Percentiles rank a stretch among this genome's conserved stretches.
Conservation (phyloP, 2,797 vertebrate genomes). For the Prionace glauca region DNA sequence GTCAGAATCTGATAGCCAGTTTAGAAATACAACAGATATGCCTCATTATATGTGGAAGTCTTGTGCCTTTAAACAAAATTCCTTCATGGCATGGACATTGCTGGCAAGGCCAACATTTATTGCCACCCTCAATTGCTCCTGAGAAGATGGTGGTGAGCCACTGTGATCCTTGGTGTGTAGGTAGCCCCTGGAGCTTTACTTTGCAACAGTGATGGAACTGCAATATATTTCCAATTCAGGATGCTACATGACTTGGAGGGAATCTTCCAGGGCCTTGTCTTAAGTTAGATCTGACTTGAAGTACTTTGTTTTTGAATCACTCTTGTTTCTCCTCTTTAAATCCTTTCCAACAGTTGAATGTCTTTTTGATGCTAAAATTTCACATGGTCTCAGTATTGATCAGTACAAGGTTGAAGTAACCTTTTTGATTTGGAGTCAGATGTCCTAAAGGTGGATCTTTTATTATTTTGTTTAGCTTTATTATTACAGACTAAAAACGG, state of each 20-base stretch:
- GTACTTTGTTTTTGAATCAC: not conserved
- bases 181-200: not conserved
- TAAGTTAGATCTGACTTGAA: not conserved
- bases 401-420: not conserved
- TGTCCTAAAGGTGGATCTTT: not conserved
- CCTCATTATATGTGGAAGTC: not conserved
- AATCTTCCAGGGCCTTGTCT: not conserved
- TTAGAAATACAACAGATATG: not conserved
- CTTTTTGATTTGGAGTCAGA: not conserved
- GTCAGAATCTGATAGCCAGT: not conserved
- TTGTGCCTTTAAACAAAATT: not conserved
- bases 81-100: not conserved
- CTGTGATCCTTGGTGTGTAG: not conserved
- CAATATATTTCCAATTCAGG: not conserved
- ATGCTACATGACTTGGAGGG: not conserved
- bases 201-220: not conserved
- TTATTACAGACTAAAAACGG: not conserved
- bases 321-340: not conserved
- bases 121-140: not conserved
- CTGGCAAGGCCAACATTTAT: not conserved
- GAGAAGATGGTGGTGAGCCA: not conserved
- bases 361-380: not conserved
- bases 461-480: not conserved
- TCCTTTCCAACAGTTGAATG: not conserved
- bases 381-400: not conserved